Evolutionary conservation across 2,888 invertebrate genomes (phyloP).

Genomic region (Mythimna albipuncta): DNA sequence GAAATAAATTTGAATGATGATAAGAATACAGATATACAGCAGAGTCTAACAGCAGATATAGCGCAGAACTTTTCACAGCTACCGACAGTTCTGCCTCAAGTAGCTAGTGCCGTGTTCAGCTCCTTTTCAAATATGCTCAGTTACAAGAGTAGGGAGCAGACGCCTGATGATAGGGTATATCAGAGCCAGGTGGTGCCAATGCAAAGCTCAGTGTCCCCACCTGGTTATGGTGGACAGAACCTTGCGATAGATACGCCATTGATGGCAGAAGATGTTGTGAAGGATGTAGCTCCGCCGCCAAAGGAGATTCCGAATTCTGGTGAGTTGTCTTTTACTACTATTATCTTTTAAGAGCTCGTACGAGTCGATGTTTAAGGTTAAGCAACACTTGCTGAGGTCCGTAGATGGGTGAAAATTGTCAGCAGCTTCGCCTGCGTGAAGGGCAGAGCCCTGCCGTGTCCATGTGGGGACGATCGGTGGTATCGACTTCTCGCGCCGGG

Average conservation of each 20-base stretch:
- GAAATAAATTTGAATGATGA: conserved; percentile 84
- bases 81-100: conserved; percentile 90
- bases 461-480: too few relatives aligned
- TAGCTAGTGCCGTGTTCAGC: conserved; percentile 92
- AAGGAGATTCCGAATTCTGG: conserved; percentile 79
- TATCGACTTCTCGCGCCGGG: too few relatives aligned
- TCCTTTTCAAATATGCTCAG: conserved; percentile 90
- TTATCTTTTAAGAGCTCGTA: neutral
- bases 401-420: too few relatives aligned
- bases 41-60: conserved; percentile 87
- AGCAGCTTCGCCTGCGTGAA: too few relatives aligned
- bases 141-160: conserved; percentile 81
- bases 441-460: too few relatives aligned
- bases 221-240: conserved; percentile 39
- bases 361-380: too few relatives aligned
- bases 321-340: conserved; percentile 67
- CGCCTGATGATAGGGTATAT: conserved; percentile 74
- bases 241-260: conserved; percentile 57
- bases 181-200: conserved; percentile 64
- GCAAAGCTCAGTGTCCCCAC: conserved; percentile 28
- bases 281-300: conserved; percentile 80
- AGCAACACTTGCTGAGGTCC: too few relatives aligned
- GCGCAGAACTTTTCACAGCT: conserved; percentile 90
- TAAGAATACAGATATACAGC: conserved; percentile 72
- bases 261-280: conserved; percentile 72